Evolutionary conservation across 2,888 invertebrate genomes (phyloP), one percentile per base, ranked within the genome.

Genomic region (Mellilla xanthometata): DNA sequence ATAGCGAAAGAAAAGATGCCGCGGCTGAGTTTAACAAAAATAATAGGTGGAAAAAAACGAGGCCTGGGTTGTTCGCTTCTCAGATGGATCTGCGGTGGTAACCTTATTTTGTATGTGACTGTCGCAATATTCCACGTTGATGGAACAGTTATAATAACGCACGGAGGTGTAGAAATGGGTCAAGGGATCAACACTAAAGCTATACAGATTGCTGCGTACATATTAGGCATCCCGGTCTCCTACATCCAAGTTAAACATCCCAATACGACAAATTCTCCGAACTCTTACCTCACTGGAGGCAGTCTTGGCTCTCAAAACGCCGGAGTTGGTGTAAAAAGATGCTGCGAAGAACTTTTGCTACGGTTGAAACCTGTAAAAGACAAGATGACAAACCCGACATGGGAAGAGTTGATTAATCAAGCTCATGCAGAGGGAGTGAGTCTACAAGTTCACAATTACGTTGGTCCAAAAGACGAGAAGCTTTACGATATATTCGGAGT

Each of bases 161-260:
- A 93, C 52, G 92, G 91, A 12, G 93, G 93, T 2, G 76, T 92
- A 13, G 93, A 93, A 76, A 88, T 92, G 68, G 95, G 95, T 0
- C 95, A 95, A 82, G 95, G 95, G 1, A 85, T 95, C 29, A 77
- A 94, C 52, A 95, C 94, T 1, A 79, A 93, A 92, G 91, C 91
- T 1, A 90, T 91, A 4, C 93, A 94, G 81, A 92, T 93, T 0
- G 92, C 91, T 43, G 94, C 94, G 0, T 87, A 92, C 57, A 87
- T 85, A 7, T 76, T 94, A 3, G 92, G 91, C 1, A 91, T 94
- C 41, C 89, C 92, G 1, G 48, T 95, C 33, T 90, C 91, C 0
- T 84, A 91, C 72, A 84, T 96, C 2, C 85, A 84, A 22, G 90
- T 95, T 0, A 94, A 94, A 69, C 91, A 92, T 0, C 91, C 90